Evolutionary conservation across 1,140 invertebrate genomes (phyloP).

Genomic region (Drosophila oshimai): DNA sequence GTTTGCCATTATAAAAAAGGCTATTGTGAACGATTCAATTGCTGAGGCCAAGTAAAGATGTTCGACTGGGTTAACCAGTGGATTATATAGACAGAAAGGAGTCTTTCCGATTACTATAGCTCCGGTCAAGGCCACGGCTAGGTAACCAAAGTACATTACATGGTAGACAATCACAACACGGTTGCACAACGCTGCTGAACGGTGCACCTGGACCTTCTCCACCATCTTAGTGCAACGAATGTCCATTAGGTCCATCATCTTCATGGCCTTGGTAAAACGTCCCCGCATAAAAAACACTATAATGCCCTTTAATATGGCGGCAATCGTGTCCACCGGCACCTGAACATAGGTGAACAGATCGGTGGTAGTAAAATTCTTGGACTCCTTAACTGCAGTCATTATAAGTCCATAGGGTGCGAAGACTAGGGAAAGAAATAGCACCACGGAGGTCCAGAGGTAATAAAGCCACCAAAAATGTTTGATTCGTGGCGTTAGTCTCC

Average conservation of each 20-base stretch:
- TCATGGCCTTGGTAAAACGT: not conserved
- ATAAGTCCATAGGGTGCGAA: slow-evolving; percentile 14
- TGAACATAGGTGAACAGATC: slow-evolving; percentile 32
- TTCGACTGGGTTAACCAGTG: not conserved
- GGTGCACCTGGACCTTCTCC: not conserved
- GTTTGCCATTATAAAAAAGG: not conserved
- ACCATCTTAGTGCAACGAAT: slow-evolving; percentile 1
- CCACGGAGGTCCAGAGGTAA: slow-evolving; percentile 6
- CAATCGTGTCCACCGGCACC: slow-evolving; percentile 9
- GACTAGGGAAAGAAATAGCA: not conserved
- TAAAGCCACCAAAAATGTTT: slow-evolving; percentile 17
- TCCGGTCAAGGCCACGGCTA: not conserved
- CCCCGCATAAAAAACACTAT: not conserved
- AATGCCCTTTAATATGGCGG: slow-evolving; percentile 19
- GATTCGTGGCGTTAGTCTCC: not conserved
- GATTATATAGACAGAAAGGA: slow-evolving; percentile 16
- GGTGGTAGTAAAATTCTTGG: slow-evolving; percentile 20
- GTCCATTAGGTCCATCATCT: slow-evolving; percentile 30
- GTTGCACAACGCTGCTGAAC: not conserved
- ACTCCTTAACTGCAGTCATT: slow-evolving; percentile 13
- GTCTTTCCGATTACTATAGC: slow-evolving; percentile 6
- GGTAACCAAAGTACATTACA: not conserved
- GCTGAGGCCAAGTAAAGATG: slow-evolving; percentile 4
- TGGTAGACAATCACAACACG: not conserved
- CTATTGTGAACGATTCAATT: not conserved